Evolutionary conservation across 1,140 invertebrate species (phyloP), one percentile per base, ranked within the genome.

Genomic region (Brachionus calyciflorus): DNA sequence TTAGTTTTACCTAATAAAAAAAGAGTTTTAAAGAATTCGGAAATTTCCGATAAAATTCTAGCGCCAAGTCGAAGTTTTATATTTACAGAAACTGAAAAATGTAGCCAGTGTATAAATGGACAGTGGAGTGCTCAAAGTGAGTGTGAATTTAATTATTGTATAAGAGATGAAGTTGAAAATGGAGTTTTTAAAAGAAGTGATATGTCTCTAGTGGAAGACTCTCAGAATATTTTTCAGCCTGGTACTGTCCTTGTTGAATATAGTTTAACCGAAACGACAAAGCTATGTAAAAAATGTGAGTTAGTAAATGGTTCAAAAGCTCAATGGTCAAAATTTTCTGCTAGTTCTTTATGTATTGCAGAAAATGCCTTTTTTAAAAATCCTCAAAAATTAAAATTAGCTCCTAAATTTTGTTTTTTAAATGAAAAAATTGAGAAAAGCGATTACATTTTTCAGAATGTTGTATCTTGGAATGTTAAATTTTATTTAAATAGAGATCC

Each of bases 201-300:
- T 49, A 40, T 30, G 12, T 37, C 44, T 1, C 6, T 40, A 0
- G 21, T 28, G 3, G 21, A 49, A 51, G 37, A 65, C 12, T 19
- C 10, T 44, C 69, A 73, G n/a, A 73, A 73, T 51, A 12, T 73
- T 10, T 73, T 73, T 30, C 46, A 73, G 28, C 69, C 51, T 12
- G 51, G 51, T 10, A 40, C 44, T 37, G 69, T 55, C 14, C 4
- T 49, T 6, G 46, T 55, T 4, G 46, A 40, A 7, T 73, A 51
- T 17, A 21, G 41, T n/a, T 17, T 73, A 19, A 41, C n/a, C 51
- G 69, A 73, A 10, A 73, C 14, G 24, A 51, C 46, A 33, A 51
- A 21, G 19, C 19, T 49, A 19, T 73, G 69, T 14, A 49, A 26
- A 17, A 33, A 51, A 9, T 73, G 69, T 73, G 69, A 73, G 17